Evolutionary conservation across 2,113 vertebrate genomes (phyloP).

Genomic region (Macquaria ambigua): DNA sequence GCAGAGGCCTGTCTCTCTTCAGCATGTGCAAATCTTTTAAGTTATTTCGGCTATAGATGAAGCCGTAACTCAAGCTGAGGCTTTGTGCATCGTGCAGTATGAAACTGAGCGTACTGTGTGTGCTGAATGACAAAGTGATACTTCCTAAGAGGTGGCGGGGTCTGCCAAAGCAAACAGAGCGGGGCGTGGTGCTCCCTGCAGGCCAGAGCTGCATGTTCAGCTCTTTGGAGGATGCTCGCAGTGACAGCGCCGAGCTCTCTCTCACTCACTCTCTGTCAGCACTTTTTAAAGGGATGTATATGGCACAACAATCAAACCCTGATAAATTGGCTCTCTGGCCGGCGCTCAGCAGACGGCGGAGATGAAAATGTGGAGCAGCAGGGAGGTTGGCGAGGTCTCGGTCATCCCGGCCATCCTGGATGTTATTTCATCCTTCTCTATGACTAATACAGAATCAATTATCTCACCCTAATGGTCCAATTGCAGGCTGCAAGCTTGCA

Average conservation of each 20-base stretch:
- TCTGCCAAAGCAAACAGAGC: conserved; percentile 79
- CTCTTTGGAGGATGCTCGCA: conserved; percentile 71
- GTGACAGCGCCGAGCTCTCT: conserved; percentile 63
- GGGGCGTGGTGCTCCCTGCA: conserved; percentile 64
- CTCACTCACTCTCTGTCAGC: conserved; percentile 70
- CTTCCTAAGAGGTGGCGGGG: conserved; percentile 75
- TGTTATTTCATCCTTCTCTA: conserved; percentile 79
- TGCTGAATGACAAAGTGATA: conserved; percentile 78
- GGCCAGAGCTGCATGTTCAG: conserved; percentile 76
- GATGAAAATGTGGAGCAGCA: conserved; percentile 50
- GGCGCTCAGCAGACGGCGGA: conserved; percentile 43
- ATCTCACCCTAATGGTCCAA: conserved; percentile 75
- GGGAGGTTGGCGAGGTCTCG: conserved; percentile 43
- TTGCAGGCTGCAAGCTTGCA: conserved; percentile 75
- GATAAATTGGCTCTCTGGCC: conserved; percentile 70
- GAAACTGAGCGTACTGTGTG: conserved; percentile 48
- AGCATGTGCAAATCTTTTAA: conserved; percentile 35
- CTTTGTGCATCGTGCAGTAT: conserved; percentile 43
- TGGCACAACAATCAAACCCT: conserved; percentile 62
- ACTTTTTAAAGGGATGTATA: conserved; percentile 66
- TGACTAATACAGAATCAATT: conserved; percentile 81
- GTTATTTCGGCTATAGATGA: conserved; percentile 29
- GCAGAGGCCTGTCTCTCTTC: conserved; percentile 19
- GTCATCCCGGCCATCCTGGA: conserved; percentile 63
- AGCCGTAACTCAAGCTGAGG: conserved; percentile 44